Evolutionary conservation across 2,113 vertebrate species (phyloP), one percentile per base, ranked within the genome.

Genomic region (Corythoichthys haematopterus): DNA sequence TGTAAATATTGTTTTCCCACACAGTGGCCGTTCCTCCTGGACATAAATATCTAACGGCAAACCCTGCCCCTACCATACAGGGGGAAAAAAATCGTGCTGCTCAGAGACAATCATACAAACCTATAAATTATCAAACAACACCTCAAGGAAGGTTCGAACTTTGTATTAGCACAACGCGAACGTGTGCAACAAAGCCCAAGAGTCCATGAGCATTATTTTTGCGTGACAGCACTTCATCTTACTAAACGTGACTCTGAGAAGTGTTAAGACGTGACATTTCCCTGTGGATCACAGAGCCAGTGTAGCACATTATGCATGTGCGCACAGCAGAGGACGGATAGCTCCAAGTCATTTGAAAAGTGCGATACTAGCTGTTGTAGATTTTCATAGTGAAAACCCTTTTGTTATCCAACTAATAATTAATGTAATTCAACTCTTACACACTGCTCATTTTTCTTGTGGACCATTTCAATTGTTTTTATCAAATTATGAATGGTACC

Each of bases 71-170:
- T 52, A 8, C 50, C 16, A 16, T 2, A 16, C 16, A 8, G 4
- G 7, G 6, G n/a, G 10, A n/a, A 43, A 43, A 74, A 70, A 67
- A 52, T 3, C 13, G 38, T 79, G 50, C 35, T 16, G 72, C 72
- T 78, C 38, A 40, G 58, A 83, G 75, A 78, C 77, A 84, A 83
- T 85, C 79, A 78, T 57, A 85, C 62, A 78, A 72, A 74, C 35
- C 66, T 71, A 87, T 90, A 77, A 88, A 90, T 91, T 83, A 87
- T 90, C 88, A 77, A 92, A 82, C 35, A 68, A 55, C 66, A 81
- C 79, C 82, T 84, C 75, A 66, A 89, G 84, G 73, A 68, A 84
- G 84, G 71, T 71, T 63, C 61, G 70, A 69, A 84, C 77, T 78
- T 87, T 88, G 77, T 79, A 62, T 82, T 67, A 75, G 77, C 68